phyloP scores from a whole-genome alignment of 2,113 vertebrate species.

The Cathartes aura region DNA sequence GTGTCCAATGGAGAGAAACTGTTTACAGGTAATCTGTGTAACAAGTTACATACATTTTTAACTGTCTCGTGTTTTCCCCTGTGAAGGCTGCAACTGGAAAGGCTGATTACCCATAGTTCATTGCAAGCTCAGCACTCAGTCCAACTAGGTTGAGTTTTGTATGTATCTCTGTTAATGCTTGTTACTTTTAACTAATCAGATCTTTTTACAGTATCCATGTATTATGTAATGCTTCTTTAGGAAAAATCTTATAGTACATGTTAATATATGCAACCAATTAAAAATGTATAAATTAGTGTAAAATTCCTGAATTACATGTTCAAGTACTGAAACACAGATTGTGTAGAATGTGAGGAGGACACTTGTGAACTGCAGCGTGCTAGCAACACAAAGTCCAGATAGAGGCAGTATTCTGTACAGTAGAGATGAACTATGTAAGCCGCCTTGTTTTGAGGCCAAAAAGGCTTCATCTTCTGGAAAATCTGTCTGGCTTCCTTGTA shows the following conservation, averaged over 20 bases:
- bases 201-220: slow-evolving; percentile 92
- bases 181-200: slow-evolving; percentile 93
- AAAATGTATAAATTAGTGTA: slow-evolving; percentile 88
- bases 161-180: slow-evolving; percentile 88
- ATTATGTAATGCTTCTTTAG: slow-evolving; percentile 88
- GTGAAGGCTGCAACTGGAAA: slow-evolving; percentile 80
- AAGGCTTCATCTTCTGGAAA: slow-evolving; percentile 72
- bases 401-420: slow-evolving; percentile 79
- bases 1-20: slow-evolving; percentile 79
- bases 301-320: slow-evolving; percentile 80
- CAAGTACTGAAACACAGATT: slow-evolving; percentile 78
- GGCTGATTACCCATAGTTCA: slow-evolving; percentile 78
- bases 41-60: slow-evolving; percentile 80
- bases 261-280: slow-evolving; percentile 89
- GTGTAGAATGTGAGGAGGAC: slow-evolving; percentile 73
- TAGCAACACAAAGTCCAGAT: slow-evolving; percentile 64
- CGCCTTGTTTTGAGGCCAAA: slow-evolving; percentile 68
- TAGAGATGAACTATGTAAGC: slow-evolving; percentile 67
- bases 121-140: slow-evolving; percentile 79
- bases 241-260: slow-evolving; percentile 87
- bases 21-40: slow-evolving; percentile 82
- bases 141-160: slow-evolving; percentile 82
- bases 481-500: slow-evolving; percentile 70
- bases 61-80: slow-evolving; percentile 74
- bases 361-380: slow-evolving; percentile 60